A percentile compares a stretch with the other conserved stretches of the same genome.
These are phyloP conservation scores for Tenthredo distinguenda DNA, from an alignment of 2,888 invertebrate genomes.

Conservation along the genomic window DNA sequence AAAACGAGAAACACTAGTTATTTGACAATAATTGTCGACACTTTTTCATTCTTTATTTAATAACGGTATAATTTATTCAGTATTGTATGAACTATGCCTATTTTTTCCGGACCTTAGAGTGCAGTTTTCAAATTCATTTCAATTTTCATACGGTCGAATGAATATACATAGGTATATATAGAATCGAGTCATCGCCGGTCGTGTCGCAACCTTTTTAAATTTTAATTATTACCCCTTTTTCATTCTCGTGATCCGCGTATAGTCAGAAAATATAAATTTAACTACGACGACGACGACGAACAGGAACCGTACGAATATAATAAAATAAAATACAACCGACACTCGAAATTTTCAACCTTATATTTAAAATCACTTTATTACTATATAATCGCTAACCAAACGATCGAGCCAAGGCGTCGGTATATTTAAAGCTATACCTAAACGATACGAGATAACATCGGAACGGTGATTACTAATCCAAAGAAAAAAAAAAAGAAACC, in stretches of 20 bases:
- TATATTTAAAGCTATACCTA: not conserved
- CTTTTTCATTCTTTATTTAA: not conserved
- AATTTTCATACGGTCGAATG: not conserved
- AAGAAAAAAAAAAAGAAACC: not conserved
- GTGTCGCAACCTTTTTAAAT: not conserved
- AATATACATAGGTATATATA: not conserved
- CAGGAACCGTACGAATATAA: not conserved
- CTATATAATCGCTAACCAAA: not conserved
- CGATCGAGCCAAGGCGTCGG: not conserved
- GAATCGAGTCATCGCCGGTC: not conserved
- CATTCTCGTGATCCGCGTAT: not conserved
- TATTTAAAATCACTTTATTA: conserved; percentile 3
- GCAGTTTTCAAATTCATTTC: not conserved
- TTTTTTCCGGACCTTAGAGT: not conserved
- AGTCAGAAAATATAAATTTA: conserved; percentile 1
- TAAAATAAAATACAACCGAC: conserved; percentile 12
- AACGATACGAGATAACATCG: not conserved
- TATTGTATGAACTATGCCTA: not conserved
- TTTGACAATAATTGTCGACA: conserved; percentile 28
- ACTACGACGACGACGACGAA: not conserved
- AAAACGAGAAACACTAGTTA: conserved; percentile 34
- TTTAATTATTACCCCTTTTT: not conserved
- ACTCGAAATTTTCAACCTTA: not conserved
- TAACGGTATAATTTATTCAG: conserved; percentile 14
- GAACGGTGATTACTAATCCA: not conserved